Evolutionary conservation across 1,140 invertebrate species (phyloP).

Genomic region (Kradibia gibbosae): DNA sequence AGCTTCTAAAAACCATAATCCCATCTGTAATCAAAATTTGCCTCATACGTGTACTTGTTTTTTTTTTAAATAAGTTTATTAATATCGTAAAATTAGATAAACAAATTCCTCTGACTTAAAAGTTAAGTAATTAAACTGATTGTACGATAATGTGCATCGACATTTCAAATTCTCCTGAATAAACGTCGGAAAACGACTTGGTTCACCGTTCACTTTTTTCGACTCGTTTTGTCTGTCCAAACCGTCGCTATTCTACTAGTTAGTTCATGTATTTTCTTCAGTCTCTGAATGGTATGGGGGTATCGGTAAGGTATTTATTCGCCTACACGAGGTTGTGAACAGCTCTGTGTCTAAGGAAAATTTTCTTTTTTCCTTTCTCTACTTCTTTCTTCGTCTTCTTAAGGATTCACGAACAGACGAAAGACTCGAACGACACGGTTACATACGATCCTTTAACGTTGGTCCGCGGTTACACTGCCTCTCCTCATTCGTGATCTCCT

Average conservation of each 20-base stretch:
- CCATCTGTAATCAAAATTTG: too few species aligned
- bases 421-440: neutral
- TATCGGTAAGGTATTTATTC: neutral
- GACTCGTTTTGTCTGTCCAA: neutral
- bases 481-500: neutral
- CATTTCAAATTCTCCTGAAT: neutral
- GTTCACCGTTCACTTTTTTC: too few species aligned
- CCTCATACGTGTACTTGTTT: too few species aligned
- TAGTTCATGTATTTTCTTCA: neutral
- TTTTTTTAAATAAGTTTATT: too few species aligned
- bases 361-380: neutral
- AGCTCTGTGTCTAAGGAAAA: neutral
- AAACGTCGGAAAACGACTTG: neutral
- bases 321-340: neutral
- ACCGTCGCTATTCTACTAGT: conserved; percentile 21
- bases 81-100: too few species aligned
- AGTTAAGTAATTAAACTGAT: too few species aligned
- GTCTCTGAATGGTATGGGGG: neutral
- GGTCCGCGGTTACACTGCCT: neutral
- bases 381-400: neutral
- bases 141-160: too few species aligned
- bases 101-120: too few species aligned
- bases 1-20: too few species aligned
- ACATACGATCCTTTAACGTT: neutral
- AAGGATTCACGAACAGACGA: neutral